Evolutionary conservation across 2,797 vertebrate genomes (phyloP), one percentile per base, ranked within the genome.

Genomic region (Spea hammondii): DNA sequence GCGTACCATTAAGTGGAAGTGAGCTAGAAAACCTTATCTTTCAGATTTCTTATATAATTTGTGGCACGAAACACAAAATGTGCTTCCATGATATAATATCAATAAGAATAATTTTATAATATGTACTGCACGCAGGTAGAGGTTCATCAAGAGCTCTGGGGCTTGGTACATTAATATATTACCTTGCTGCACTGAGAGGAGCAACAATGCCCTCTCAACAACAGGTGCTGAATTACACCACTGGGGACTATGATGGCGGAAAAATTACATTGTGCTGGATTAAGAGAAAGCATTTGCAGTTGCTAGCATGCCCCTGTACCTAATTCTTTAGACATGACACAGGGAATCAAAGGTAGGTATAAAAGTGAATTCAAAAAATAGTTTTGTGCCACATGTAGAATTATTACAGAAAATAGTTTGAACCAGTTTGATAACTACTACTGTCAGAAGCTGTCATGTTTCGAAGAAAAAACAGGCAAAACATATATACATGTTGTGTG

Each of bases 1-100:
- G 81, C 55, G 48, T 83, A 85, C 83, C 80, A 84, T 85, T 80
- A 83, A 73, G 60, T 51, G 83, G 83, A 84, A 84, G 86, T 78
- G 66, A 85, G 88, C 76, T 84, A 71, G 83, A 74, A 88, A 75
- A 53, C 62, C 47, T 47, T 82, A 62, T 62, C 32, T 17, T 50
- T 73, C 70, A 49, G 64, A 73, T 17, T 72, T 64, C 65, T 74
- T 65, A 82, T 70, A 47, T 77, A 55, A 68, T 78, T 77, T 82
- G 55, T 59, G 7, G 69, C 11, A 73, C 73, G 73, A 77, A 68
- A n/a, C 64, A 73, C 11, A 77, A 72, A 73, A 67, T 4, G 49
- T 70, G 59, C 46, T 48, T 74, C n/a, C 54, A 8, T 74, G 46
- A 74, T 74, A 65, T 74, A 50, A 74, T 74, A 77, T 64, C 59